Conservation (phyloP, 1,140 invertebrate genomes). For the Saccostrea echinata region DNA sequence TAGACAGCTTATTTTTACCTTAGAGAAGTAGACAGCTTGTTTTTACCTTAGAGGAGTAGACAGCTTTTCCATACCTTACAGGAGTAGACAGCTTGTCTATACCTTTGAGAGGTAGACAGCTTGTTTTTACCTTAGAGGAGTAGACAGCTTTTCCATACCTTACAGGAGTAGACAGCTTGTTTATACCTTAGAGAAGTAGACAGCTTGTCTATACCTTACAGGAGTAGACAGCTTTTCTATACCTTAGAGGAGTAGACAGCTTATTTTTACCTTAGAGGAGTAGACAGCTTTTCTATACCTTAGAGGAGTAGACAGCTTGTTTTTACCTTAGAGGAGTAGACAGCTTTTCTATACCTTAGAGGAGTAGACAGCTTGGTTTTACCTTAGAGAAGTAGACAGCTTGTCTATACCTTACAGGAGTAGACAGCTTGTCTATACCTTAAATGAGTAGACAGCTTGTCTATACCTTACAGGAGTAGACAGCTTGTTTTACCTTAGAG, state of each 20-base stretch:
- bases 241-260: too few species aligned
- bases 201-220: neutral
- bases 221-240: too few species aligned
- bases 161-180: neutral
- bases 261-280: too few species aligned
- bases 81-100: too few species aligned
- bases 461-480: too few species aligned
- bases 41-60: neutral
- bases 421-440: conserved; percentile 86
- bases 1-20: neutral
- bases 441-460: conserved; percentile 94
- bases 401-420: neutral
- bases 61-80: neutral
- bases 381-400: too few species aligned
- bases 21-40: neutral
- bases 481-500: too few species aligned
- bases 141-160: conserved; percentile 86
- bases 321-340: neutral
- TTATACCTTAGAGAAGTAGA: neutral
- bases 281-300: too few species aligned
- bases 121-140: conserved; percentile 95
- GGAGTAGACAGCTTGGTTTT: too few species aligned
- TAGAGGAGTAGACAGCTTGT: neutral
- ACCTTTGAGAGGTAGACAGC: neutral
- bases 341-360: neutral